Evolutionary conservation across 2,113 vertebrate species (phyloP).

Genomic region (Corythornis vintsioides): DNA sequence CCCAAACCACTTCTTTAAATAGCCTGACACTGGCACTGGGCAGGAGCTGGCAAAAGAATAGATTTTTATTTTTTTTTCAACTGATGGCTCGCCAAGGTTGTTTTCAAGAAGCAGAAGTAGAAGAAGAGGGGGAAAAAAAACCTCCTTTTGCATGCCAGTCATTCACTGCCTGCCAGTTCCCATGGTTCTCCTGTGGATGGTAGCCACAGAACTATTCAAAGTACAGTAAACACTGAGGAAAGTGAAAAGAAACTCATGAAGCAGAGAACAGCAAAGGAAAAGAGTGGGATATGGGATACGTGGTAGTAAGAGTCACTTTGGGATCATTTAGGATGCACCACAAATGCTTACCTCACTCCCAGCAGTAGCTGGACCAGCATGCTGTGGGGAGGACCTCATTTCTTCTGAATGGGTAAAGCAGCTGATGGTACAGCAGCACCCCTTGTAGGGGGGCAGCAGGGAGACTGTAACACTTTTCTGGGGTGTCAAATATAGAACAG

Average conservation of each 20-base stretch:
- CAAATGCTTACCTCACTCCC: background rate
- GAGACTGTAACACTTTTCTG: background rate
- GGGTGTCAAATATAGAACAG: background rate
- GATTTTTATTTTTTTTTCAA: slow-evolving; percentile 14
- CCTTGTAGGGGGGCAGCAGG: background rate
- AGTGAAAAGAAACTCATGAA: slow-evolving; percentile 42
- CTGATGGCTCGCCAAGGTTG: slow-evolving; percentile 58
- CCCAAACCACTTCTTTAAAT: slow-evolving; percentile 46
- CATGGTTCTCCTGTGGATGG: slow-evolving; percentile 56
- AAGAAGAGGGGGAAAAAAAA: background rate
- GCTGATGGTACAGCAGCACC: background rate
- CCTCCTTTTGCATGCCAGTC: slow-evolving; percentile 22
- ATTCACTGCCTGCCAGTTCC: slow-evolving; percentile 55
- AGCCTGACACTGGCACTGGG: slow-evolving; percentile 50
- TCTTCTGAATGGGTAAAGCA: background rate
- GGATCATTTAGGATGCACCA: background rate
- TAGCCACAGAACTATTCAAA: slow-evolving; percentile 55
- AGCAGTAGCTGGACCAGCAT: background rate
- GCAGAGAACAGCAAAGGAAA: background rate
- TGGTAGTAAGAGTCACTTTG: background rate
- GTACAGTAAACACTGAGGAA: slow-evolving; percentile 39
- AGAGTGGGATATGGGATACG: background rate
- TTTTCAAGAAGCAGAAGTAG: slow-evolving; percentile 48
- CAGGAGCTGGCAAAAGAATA: slow-evolving; percentile 48
- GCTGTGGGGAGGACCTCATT: background rate